Evolutionary conservation across 2,888 invertebrate genomes (phyloP).

Genomic region (Tipula lateralis): DNA sequence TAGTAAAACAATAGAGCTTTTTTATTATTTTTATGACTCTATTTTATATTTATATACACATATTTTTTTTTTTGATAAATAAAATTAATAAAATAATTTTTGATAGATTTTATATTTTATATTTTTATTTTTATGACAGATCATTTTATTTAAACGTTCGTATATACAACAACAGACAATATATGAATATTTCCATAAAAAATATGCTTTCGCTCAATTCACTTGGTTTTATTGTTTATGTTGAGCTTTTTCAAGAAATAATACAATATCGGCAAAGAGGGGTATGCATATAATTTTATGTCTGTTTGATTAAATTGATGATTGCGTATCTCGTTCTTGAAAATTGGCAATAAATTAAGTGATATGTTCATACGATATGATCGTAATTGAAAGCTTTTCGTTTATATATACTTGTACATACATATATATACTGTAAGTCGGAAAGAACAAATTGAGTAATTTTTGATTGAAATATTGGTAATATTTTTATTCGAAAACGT

Average conservation of each 20-base stretch:
- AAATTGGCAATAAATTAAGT: background rate
- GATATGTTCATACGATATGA: background rate
- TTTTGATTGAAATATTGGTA: background rate
- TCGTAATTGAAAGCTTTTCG: background rate
- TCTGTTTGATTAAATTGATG: background rate
- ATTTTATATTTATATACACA: too few relatives aligned
- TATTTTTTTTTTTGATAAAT: background rate
- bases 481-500: background rate
- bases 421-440: background rate
- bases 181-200: background rate
- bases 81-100: background rate
- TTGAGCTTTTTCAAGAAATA: background rate
- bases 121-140: background rate
- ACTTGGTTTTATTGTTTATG: background rate
- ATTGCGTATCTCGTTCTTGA: background rate
- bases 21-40: background rate
- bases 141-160: background rate
- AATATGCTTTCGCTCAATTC: background rate
- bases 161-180: background rate
- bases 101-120: background rate
- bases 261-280: background rate
- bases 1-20: background rate
- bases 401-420: background rate
- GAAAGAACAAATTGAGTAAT: background rate
- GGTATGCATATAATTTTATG: background rate